These are phyloP conservation scores for Scolanthus callimorphus DNA, from an alignment of 92 coral and sea anemone species.

Conservation along the genomic window DNA sequence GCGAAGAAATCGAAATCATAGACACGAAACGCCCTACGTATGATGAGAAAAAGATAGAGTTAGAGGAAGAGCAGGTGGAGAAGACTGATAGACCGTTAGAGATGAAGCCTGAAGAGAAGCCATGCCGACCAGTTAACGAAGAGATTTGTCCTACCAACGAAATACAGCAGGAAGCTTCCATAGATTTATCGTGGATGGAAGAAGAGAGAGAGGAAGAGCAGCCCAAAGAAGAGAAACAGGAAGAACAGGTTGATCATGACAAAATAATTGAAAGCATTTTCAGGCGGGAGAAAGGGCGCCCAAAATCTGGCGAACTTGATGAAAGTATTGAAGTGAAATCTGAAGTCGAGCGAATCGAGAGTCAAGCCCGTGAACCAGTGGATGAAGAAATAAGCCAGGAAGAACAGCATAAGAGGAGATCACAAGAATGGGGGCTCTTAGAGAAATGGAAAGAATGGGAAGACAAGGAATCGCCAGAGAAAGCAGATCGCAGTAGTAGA, in stretches of 20 bases:
- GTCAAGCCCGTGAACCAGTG: conserved; percentile 3
- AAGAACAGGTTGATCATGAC: conserved; percentile 13
- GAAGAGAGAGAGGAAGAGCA: conserved; percentile 4
- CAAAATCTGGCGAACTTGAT: background rate
- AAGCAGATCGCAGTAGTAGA: too few relatives aligned
- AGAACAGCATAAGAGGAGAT: conserved; percentile 3
- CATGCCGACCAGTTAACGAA: background rate
- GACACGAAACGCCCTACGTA: background rate
- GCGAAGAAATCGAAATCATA: conserved; percentile 1
- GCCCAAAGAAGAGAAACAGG: conserved; percentile 10
- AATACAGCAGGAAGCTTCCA: background rate
- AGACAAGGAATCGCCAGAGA: too few relatives aligned
- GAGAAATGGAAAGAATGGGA: conserved; percentile 38
- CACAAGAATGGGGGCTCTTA: conserved; percentile 21
- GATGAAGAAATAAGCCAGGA: conserved; percentile 7
- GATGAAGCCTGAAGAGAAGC: background rate
- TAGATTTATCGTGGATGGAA: conserved; percentile 6
- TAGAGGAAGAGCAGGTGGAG: conserved; percentile 11
- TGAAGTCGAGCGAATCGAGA: background rate
- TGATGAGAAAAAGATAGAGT: background rate
- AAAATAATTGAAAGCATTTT: conserved; percentile 20
- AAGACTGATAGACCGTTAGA: background rate
- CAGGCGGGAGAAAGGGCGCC: conserved; percentile 1
- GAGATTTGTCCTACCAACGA: background rate
- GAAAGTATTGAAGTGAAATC: background rate